Evolutionary conservation across 2,888 invertebrate genomes (phyloP).

Genomic region (Drosophila vallismaia): DNA sequence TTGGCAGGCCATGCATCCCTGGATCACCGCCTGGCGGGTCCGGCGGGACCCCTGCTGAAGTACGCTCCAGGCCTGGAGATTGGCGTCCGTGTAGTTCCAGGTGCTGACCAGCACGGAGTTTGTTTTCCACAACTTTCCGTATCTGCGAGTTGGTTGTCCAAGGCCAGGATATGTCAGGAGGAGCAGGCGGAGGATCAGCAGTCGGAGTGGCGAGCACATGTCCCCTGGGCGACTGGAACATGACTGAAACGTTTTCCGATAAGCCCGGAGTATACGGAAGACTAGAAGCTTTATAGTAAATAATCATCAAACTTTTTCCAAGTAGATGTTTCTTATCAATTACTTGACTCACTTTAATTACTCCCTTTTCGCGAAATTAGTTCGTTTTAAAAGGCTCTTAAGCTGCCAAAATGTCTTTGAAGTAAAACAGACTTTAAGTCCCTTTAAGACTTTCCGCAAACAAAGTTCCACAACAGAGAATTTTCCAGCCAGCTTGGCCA

Average conservation of each 20-base stretch:
- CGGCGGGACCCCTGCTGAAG: slow-evolving; percentile 84
- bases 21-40: slow-evolving; percentile 93
- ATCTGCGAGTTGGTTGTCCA: not conserved
- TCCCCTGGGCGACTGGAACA: not conserved
- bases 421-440: slow-evolving; percentile 1
- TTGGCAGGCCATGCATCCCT: slow-evolving; percentile 94
- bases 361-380: not conserved
- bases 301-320: not conserved
- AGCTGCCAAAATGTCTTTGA: not conserved
- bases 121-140: not conserved
- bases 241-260: slow-evolving; percentile 11
- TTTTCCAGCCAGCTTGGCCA: not conserved
- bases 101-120: slow-evolving; percentile 89
- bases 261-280: not conserved
- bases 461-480: too few relatives aligned
- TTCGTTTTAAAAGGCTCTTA: not conserved
- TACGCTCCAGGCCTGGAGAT: slow-evolving; percentile 87
- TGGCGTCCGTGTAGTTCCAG: slow-evolving; percentile 90
- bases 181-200: slow-evolving; percentile 12
- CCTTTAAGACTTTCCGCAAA: slow-evolving; percentile 16
- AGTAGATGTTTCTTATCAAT: not conserved
- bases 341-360: not conserved
- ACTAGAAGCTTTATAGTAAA: not conserved
- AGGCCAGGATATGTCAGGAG: not conserved
- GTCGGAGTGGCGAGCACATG: slow-evolving; percentile 12